Conservation (phyloP, 2,113 vertebrate species). For the Peromyscus californicus region DNA sequence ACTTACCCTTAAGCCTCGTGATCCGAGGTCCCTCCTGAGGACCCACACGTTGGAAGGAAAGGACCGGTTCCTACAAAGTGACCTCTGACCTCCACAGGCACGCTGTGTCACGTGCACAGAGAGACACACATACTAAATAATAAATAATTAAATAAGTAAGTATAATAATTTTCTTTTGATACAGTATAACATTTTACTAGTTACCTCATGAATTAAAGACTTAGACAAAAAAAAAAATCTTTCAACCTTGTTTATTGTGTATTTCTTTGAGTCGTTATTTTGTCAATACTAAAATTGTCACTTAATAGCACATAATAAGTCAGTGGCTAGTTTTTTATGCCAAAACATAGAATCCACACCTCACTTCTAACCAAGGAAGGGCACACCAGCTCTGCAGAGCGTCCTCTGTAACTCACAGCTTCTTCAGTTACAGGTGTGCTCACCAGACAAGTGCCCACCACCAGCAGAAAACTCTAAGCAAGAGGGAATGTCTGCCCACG, state of each 20-base stretch:
- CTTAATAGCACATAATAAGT: not conserved
- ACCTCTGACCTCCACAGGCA: not conserved
- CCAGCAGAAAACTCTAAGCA: rapidly evolving
- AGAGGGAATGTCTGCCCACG: not conserved
- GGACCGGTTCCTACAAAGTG: not conserved
- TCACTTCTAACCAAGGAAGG: not conserved
- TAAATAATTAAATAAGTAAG: not conserved
- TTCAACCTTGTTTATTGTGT: not conserved
- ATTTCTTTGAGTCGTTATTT: not conserved
- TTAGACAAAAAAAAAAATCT: not conserved
- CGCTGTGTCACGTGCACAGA: not conserved
- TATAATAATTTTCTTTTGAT: not conserved
- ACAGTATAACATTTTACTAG: not conserved
- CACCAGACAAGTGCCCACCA: not conserved
- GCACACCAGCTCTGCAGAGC: rapidly evolving
- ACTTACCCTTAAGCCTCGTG: not conserved
- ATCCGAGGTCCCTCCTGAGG: not conserved
- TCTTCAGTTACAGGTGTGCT: not conserved
- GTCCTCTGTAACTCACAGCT: not conserved
- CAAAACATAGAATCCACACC: not conserved
- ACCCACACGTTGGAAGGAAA: not conserved
- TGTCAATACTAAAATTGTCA: not conserved
- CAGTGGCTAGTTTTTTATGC: not conserved
- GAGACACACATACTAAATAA: not conserved
- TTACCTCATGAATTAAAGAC: not conserved